These are phyloP conservation scores for Phorcus lineatus DNA, from an alignment of 2,888 invertebrate genomes.

Conservation along the genomic window DNA sequence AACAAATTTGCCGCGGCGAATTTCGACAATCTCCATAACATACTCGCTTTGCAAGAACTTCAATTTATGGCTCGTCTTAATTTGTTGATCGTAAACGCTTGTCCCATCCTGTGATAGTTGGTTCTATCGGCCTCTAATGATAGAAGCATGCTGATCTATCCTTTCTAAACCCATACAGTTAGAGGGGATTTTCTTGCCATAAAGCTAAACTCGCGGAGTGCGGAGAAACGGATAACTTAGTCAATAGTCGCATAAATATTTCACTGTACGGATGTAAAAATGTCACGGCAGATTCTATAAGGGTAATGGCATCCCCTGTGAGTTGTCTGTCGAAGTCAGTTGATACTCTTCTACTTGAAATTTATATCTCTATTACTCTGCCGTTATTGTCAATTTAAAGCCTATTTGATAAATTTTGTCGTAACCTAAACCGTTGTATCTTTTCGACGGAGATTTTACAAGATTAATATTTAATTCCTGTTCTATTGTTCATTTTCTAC, in stretches of 20 bases:
- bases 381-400: no score
- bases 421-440: no score
- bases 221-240: neutral
- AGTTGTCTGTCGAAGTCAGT: no score
- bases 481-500: no score
- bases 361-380: no score
- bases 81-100: neutral
- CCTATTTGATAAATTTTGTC: no score
- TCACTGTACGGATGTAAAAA: conserved; percentile 18
- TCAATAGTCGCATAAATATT: conserved; percentile 11
- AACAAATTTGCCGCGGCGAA: neutral
- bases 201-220: conserved; percentile 2
- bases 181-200: conserved; percentile 19
- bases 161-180: neutral
- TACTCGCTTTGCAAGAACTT: neutral
- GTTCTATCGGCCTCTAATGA: neutral
- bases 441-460: no score
- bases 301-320: no score
- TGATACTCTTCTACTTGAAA: no score
- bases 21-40: neutral
- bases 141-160: neutral
- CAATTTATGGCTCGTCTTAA: conserved; percentile 16
- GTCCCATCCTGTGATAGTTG: neutral
- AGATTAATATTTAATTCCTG: no score
- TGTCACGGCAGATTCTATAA: neutral